phyloP scores from a whole-genome alignment of 2,888 invertebrate genomes.

The Dicyrtomina minuta region DNA sequence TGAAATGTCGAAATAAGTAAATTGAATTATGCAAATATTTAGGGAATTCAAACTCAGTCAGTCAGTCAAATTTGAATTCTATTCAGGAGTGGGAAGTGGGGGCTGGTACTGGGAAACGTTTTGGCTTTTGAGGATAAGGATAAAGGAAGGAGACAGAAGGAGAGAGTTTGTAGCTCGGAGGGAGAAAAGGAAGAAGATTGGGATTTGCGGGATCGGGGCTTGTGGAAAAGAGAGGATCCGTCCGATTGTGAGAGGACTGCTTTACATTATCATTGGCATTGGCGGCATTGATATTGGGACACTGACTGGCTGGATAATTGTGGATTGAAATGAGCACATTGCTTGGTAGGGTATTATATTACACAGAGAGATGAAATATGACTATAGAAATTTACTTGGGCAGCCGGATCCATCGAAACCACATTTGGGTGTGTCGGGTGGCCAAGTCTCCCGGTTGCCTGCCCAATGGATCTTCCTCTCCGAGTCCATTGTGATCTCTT shows the following conservation, averaged over 20 bases:
- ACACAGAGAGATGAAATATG: not conserved
- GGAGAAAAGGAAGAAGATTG: not conserved
- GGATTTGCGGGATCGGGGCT: too few relatives aligned
- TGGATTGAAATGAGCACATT: not conserved
- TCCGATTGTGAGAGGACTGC: not conserved
- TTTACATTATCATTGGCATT: too few relatives aligned
- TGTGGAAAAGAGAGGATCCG: not conserved
- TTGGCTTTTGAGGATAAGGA: too few relatives aligned
- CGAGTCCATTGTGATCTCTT: slow-evolving; percentile 71
- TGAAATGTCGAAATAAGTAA: too few relatives aligned
- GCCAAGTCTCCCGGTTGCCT: slow-evolving; percentile 72
- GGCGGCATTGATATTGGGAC: too few relatives aligned
- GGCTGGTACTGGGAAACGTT: too few relatives aligned
- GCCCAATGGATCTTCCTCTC: slow-evolving; percentile 83
- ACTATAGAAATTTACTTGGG: slow-evolving; percentile 59
- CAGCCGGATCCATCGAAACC: slow-evolving; percentile 90
- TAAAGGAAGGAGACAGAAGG: not conserved
- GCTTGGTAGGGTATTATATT: not conserved
- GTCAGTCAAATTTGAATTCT: too few relatives aligned
- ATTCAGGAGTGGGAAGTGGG: too few relatives aligned
- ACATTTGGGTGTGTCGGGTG: slow-evolving; percentile 85
- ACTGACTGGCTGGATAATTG: not conserved
- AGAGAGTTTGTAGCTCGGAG: not conserved
- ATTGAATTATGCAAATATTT: too few relatives aligned
- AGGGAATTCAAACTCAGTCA: too few relatives aligned